These are phyloP conservation scores for Galbula dea DNA, from an alignment of 2,113 vertebrate species.

Conservation along the genomic window DNA sequence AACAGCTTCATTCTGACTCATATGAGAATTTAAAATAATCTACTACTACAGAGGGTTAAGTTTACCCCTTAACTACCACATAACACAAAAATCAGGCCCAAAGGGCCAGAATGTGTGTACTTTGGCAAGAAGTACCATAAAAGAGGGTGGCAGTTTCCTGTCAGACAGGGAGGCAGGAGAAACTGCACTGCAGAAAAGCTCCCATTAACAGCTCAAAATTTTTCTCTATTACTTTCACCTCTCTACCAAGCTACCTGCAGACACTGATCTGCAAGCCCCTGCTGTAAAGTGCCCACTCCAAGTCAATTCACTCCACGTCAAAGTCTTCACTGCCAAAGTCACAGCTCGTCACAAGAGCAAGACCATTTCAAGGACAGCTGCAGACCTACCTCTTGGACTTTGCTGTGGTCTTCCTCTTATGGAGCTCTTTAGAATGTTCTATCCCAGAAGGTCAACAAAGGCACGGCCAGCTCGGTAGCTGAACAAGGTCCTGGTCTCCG, in stretches of 20 bases:
- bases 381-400: slow-evolving; percentile 15
- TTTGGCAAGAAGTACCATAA: not conserved
- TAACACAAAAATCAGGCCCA: not conserved
- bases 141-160: slow-evolving; percentile 33
- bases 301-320: accelerated
- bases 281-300: not conserved
- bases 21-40: not conserved
- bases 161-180: not conserved
- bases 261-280: accelerated
- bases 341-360: not conserved
- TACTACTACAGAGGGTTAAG: not conserved
- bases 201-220: not conserved
- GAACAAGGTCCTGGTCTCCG: not conserved
- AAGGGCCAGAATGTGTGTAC: not conserved
- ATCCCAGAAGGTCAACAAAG: not conserved
- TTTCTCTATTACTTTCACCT: not conserved
- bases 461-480: accelerated
- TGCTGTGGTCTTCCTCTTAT: not conserved
- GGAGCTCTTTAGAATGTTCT: not conserved
- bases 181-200: not conserved
- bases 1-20: not conserved
- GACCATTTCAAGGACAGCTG: not conserved
- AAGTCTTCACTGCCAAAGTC: not conserved
- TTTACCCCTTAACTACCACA: not conserved
- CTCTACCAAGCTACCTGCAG: not conserved